Base-by-base conservation (phyloP, 2,888 invertebrate genomes). In the Leptinotarsa rubiginosa region DNA sequence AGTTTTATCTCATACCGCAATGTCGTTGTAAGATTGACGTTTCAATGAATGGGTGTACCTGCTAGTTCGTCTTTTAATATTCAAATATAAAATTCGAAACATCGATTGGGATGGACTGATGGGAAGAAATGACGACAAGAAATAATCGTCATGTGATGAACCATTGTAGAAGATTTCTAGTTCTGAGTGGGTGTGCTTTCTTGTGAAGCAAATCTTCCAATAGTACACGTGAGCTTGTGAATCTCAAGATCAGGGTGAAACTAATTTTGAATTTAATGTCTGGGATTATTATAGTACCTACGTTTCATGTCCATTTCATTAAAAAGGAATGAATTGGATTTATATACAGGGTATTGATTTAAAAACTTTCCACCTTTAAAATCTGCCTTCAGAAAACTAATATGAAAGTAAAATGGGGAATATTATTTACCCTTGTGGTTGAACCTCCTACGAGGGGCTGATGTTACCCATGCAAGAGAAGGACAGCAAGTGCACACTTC, bases 21-120 rank as follows among this genome's bases (percentile, higher is more conserved):
- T 25, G 16, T 59, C 10, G 25, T 41, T 18, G n/a, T n/a, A 41
- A 65, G 71, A 77, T 77, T 77, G 77, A 72, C 77, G 68, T 73
- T 72, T 75, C 77, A 77, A 77, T 77, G 75, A 75, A 74, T 75
- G 77, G 74, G 77, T 74, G 75, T 77, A 75, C 62, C 73, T 73
- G 50, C 22, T 56, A 56, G 22, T 22, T 56, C 74, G 73, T 71
- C 64, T 52, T 70, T 62, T 31, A 7, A 41, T 16, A 62, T 62
- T 62, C 62, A 31, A 41, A n/a, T 62, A 41, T 62, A 62, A 31
- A 62, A 62, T 62, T 62, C 62, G 18, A 62, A 62, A 62, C 62
- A 62, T 41, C 41, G 41, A 62, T 62, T 41, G 62, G 62, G 62
- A n/a, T 12, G 62, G 31, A 31, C 62, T n/a, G 41, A 31, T 56